A percentile compares a stretch with the other conserved stretches of the same genome.
phyloP scores from a whole-genome alignment of 1,140 invertebrate species.

The Rhopalosiphum padi region DNA sequence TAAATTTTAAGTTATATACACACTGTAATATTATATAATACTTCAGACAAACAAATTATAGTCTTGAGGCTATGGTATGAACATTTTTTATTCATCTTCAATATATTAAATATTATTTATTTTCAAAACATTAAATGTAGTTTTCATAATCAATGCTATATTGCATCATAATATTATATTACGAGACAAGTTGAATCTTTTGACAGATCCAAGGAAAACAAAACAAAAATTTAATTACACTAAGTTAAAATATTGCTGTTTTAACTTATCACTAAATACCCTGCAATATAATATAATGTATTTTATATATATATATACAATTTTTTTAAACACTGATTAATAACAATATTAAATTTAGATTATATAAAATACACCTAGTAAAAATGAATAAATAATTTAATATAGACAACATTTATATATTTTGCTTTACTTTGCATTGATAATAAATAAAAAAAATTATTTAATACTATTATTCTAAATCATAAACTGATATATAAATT shows the following conservation, averaged over 20 bases:
- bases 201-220: background rate
- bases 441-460: too few species aligned
- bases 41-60: background rate
- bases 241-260: background rate
- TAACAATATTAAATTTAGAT: background rate
- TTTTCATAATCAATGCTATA: background rate
- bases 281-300: background rate
- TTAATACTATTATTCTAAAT: background rate
- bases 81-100: background rate
- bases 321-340: background rate
- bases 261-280: background rate
- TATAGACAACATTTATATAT: background rate
- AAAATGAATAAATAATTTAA: background rate
- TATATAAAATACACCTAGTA: background rate
- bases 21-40: background rate
- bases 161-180: background rate
- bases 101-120: background rate
- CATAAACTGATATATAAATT: too few species aligned
- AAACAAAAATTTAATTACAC: background rate
- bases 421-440: too few species aligned
- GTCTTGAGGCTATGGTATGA: background rate
- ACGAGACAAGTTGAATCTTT: background rate
- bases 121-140: background rate
- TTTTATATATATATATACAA: too few species aligned
- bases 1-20: background rate